Evolutionary conservation across 2,797 vertebrate species (phyloP).

Genomic region (Pseudochirops cupreus): DNA sequence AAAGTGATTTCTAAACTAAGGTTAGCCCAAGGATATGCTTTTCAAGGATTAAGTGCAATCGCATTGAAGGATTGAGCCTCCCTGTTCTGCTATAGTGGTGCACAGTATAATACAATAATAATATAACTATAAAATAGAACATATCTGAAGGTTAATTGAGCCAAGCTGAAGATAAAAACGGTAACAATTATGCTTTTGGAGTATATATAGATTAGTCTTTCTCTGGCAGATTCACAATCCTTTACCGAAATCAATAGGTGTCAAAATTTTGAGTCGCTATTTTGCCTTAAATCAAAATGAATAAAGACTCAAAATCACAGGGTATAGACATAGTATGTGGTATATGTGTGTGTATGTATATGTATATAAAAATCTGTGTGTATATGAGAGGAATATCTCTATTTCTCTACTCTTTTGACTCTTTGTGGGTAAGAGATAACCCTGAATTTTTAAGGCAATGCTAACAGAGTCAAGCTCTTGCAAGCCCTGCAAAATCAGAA

Average conservation of each 20-base stretch:
- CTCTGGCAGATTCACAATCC: constrained; percentile 36
- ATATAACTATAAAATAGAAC: constrained; percentile 52
- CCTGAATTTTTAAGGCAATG: background rate
- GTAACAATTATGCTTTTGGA: constrained; percentile 28
- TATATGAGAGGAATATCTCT: background rate
- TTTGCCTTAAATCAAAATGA: background rate
- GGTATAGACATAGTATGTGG: background rate
- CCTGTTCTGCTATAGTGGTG: background rate
- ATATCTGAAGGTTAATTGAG: constrained; percentile 30
- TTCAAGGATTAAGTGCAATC: background rate
- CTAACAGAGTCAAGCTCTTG: background rate
- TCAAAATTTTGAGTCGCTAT: constrained; percentile 14
- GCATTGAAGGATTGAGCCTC: background rate
- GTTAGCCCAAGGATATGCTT: background rate
- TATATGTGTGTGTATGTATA: background rate
- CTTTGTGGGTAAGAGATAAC: background rate
- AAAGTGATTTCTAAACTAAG: background rate
- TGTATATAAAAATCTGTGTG: background rate
- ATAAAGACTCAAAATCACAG: background rate
- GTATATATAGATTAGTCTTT: constrained; percentile 38
- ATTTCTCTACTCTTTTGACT: background rate
- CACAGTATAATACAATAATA: background rate
- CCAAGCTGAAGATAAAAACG: constrained; percentile 37
- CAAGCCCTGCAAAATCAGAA: background rate
- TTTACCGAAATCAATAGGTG: constrained; percentile 42